Evolutionary conservation across 2,797 vertebrate genomes (phyloP), one percentile per base, ranked within the genome.

Genomic region (Pangasius sanitwongsei): DNA sequence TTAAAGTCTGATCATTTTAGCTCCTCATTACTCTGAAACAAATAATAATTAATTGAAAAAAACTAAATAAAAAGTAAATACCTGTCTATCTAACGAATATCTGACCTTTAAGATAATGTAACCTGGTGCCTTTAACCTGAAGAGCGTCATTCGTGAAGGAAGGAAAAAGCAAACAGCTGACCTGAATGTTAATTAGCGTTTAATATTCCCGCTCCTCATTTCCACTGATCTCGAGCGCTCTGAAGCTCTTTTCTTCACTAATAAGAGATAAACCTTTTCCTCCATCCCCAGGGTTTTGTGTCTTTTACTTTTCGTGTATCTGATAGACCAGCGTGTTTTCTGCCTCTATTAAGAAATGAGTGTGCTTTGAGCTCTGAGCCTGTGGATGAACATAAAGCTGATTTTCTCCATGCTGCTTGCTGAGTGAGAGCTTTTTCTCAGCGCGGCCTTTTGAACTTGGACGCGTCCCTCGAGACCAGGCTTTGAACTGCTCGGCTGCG

Each of bases 391-490:
- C 72, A 48, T 74, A 82, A 89, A 88, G 55, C 88, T 57, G 44
- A 25, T 85, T 87, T 91, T 84, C 82, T 67, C 87, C 86, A 85
- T 85, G 86, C 86, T 75, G 86, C 55, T 48, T 83, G 67, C 53
- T 90, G 87, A 87, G 53, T 31, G 83, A 53, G 78, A 41, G 53
- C 37, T 61, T 88, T 41, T 80, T 57, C 41, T 31, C 86, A 28
- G 12, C 28, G 50, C 89, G 89, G 63, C 90, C 87, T 91, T 89
- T 88, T 91, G 89, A 92, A 88, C 92, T 87, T 89, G 86, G 83
- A 78, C 67, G 23, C 20, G 31, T 91, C 91, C 84, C 88, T 63
- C 59, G 87, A 89, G 90, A 90, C 72, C 53, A 82, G 81, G 78
- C 85, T 91, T 89, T 91, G 89, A 89, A 87, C 87, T 37, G 77